These are phyloP conservation scores for Mormyrus lacerda DNA, from an alignment of 2,113 vertebrate species.

Conservation along the genomic window DNA sequence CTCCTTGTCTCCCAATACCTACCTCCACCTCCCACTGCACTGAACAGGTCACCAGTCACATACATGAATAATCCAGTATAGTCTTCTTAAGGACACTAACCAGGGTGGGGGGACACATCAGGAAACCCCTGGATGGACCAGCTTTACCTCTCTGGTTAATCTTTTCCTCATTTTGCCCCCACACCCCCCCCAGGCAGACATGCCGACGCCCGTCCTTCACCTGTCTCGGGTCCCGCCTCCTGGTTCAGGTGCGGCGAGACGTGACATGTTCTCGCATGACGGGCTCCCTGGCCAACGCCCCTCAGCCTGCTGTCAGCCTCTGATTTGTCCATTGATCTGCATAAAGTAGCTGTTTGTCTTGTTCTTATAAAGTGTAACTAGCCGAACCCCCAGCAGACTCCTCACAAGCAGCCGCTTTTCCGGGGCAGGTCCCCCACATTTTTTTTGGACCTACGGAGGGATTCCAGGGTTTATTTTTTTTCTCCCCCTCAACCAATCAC, in stretches of 20 bases:
- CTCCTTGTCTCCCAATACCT: slow-evolving; percentile 20
- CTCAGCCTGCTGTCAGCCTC: not conserved
- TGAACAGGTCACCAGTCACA: not conserved
- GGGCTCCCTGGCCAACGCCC: not conserved
- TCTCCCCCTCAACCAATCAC: not conserved
- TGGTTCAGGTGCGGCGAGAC: not conserved
- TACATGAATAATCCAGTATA: slow-evolving; percentile 29
- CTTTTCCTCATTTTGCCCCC: slow-evolving; percentile 28
- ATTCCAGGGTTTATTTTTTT: not conserved
- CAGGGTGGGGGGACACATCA: slow-evolving; percentile 31
- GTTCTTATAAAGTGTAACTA: not conserved
- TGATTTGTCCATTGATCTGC: not conserved
- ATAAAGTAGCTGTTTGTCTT: not conserved
- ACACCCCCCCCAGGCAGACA: not conserved
- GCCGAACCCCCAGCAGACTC: not conserved
- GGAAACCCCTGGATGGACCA: slow-evolving; percentile 30
- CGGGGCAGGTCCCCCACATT: not conserved
- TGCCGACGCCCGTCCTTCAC: slow-evolving; percentile 1
- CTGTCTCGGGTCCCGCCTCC: not conserved
- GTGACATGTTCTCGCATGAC: not conserved
- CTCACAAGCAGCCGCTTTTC: not conserved
- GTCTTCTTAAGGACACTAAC: slow-evolving; percentile 33
- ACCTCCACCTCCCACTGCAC: not conserved
- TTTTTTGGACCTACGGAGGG: not conserved
- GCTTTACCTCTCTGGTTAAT: slow-evolving; percentile 33